A percentile compares a stretch with the other conserved stretches of the same genome.
Conservation (phyloP, 2,797 vertebrate genomes). For the Poeciliopsis gracilis region DNA sequence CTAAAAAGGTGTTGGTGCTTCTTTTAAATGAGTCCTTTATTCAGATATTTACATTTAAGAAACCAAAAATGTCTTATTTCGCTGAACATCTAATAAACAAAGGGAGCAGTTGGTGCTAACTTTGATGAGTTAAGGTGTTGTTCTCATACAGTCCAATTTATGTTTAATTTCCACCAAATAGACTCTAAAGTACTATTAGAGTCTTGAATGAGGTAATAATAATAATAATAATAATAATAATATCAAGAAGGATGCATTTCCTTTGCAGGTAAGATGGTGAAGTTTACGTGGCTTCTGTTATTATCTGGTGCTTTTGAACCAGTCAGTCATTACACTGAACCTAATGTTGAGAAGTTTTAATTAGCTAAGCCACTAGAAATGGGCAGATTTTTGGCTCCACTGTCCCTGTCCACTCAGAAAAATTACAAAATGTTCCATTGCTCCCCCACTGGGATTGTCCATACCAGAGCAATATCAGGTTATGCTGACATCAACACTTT, state of each 20-base stretch:
- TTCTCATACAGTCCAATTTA: not conserved
- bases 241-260: not conserved
- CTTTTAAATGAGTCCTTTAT: not conserved
- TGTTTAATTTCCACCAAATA: not conserved
- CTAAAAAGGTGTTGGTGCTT: not conserved
- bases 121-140: not conserved
- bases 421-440: not conserved
- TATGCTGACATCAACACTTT: not conserved
- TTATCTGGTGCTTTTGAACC: not conserved
- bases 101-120: not conserved
- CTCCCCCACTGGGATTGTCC: not conserved
- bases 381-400: not conserved
- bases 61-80: not conserved
- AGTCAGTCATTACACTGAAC: not conserved
- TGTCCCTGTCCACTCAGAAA: not conserved
- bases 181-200: not conserved
- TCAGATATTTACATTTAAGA: not conserved
- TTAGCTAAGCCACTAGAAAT: not conserved
- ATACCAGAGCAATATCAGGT: not conserved
- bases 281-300: not conserved
- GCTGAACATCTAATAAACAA: not conserved
- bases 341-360: not conserved
- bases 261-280: not conserved
- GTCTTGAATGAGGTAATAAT: not conserved
- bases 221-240: not conserved